A percentile compares a stretch with the other conserved stretches of the same genome.
phyloP scores from a whole-genome alignment of 2,888 invertebrate species.

The Cataglyphis altisquamis region DNA sequence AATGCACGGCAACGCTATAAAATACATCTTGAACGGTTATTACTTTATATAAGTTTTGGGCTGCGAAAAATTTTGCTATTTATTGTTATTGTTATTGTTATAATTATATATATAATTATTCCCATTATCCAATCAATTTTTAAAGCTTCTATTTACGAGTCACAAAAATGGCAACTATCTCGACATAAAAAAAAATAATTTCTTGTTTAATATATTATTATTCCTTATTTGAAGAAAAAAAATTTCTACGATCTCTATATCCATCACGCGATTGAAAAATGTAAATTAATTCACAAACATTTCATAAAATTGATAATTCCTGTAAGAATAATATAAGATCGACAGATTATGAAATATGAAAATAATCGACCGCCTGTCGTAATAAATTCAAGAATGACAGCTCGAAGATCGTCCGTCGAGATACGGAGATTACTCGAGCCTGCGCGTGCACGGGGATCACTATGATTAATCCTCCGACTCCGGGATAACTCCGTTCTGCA shows the following conservation, averaged over 20 bases:
- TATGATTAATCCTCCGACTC: conserved; percentile 33
- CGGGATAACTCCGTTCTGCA: conserved; percentile 24
- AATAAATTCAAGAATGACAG: conserved; percentile 18
- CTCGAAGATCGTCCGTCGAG: conserved; percentile 5
- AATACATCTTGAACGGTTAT: neutral
- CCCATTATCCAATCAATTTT: neutral
- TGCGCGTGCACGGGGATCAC: conserved; percentile 19
- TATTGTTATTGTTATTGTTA: neutral
- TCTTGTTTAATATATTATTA: neutral
- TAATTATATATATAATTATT: too few relatives aligned
- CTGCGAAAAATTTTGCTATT: neutral
- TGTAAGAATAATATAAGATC: neutral
- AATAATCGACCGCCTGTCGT: conserved; percentile 22
- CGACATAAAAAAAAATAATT: neutral
- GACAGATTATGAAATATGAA: neutral
- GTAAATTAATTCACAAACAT: conserved; percentile 3
- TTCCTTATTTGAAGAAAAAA: neutral
- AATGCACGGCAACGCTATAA: neutral
- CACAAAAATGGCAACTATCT: neutral
- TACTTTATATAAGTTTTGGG: neutral
- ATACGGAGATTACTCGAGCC: conserved; percentile 29
- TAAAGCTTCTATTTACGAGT: neutral
- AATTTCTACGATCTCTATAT: neutral
- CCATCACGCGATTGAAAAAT: neutral
- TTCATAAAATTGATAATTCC: neutral